phyloP scores from a whole-genome alignment of 2,113 vertebrate genomes.

The Balaenoptera acutorostrata region DNA sequence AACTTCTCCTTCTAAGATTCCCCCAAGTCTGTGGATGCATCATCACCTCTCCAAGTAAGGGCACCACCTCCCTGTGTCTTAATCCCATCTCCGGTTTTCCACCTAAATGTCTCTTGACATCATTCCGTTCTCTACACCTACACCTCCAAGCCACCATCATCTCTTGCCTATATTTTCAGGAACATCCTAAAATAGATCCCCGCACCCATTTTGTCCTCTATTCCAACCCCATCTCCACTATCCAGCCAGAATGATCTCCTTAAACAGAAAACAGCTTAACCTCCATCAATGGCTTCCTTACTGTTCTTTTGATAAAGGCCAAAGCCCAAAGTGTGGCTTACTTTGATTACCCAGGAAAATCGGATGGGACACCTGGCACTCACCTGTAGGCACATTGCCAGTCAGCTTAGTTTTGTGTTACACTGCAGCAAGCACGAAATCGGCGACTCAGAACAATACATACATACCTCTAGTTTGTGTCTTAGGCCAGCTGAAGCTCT shows the following conservation, averaged over 20 bases:
- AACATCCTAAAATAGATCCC: neutral
- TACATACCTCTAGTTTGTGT: neutral
- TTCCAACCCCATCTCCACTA: neutral
- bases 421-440: accelerated
- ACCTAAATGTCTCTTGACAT: neutral
- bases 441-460: neutral
- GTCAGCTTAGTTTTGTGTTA: neutral
- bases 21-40: no score
- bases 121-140: accelerated
- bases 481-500: accelerated
- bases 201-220: accelerated
- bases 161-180: neutral
- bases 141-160: neutral
- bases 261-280: neutral
- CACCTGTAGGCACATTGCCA: accelerated
- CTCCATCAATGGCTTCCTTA: neutral
- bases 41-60: neutral
- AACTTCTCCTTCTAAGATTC: no score
- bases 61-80: neutral
- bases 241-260: no score
- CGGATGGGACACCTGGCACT: accelerated
- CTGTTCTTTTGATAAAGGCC: neutral
- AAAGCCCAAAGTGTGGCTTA: accelerated
- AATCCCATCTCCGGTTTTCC: neutral
- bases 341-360: accelerated